These are phyloP conservation scores for Cervus canadensis DNA, from an alignment of 2,113 vertebrate genomes.

Conservation along the genomic window DNA sequence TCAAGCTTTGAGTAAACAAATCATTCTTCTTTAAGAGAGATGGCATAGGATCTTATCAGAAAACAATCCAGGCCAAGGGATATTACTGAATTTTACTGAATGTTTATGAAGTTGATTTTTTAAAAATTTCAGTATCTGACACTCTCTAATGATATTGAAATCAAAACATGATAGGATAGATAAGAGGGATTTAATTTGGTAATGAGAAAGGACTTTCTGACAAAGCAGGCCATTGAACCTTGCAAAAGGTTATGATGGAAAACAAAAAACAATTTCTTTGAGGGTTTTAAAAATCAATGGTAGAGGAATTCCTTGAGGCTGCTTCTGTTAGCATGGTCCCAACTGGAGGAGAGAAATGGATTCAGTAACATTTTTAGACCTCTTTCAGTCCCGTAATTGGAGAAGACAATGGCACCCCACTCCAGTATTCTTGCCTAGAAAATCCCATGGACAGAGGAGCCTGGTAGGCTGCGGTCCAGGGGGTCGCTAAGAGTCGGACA, in stretches of 20 bases:
- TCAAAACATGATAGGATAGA: neutral
- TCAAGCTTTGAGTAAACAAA: constrained; percentile 2
- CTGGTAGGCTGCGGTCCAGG: too few relatives aligned
- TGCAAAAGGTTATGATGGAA: neutral
- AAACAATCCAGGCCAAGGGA: neutral
- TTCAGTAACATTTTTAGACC: neutral
- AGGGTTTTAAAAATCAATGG: neutral
- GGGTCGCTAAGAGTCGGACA: too few relatives aligned
- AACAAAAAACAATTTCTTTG: constrained; percentile 9
- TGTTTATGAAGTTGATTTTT: neutral
- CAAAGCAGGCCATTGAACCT: neutral
- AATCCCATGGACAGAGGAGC: too few relatives aligned
- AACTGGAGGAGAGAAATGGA: neutral
- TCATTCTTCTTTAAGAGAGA: neutral
- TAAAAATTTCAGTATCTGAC: neutral
- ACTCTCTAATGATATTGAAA: neutral
- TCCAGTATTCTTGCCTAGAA: too few relatives aligned
- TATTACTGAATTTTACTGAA: neutral
- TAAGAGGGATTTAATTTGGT: neutral
- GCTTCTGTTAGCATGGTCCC: neutral
- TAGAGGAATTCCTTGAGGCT: neutral
- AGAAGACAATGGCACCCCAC: too few relatives aligned
- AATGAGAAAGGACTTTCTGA: constrained; percentile 8
- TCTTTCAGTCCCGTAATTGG: neutral
- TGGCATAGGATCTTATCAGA: neutral